Evolutionary conservation across 2,797 vertebrate genomes (phyloP).

Genomic region (Hyperoplus lanceolatus): DNA sequence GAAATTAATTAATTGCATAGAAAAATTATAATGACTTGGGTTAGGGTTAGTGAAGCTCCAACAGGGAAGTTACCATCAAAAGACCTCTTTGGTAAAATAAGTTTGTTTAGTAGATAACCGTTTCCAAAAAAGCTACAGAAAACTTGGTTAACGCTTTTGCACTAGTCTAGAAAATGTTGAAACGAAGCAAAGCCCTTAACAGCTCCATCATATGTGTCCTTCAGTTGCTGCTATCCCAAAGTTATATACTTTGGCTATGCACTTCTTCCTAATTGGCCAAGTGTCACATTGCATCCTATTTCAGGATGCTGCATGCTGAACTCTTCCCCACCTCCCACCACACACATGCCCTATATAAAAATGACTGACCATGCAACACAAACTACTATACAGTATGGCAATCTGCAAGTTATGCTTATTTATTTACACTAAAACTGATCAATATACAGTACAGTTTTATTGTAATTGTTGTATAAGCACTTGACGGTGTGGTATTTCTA

Average conservation of each 20-base stretch:
- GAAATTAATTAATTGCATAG: too few species aligned
- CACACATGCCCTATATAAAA: background rate
- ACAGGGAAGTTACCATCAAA: too few species aligned
- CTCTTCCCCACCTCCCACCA: background rate
- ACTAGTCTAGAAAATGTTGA: background rate
- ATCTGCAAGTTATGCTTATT: conserved; percentile 70
- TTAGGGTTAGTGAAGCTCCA: too few species aligned
- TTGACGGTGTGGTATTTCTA: conserved; percentile 77
- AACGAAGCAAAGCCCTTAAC: background rate
- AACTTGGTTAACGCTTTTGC: background rate
- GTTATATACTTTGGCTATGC: background rate
- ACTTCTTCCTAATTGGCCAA: background rate
- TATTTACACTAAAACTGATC: conserved; percentile 80
- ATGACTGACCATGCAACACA: conserved; percentile 40
- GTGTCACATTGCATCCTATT: background rate
- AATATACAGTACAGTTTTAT: conserved; percentile 74
- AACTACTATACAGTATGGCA: conserved; percentile 40
- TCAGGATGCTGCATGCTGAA: background rate
- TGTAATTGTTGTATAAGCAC: conserved; percentile 75
- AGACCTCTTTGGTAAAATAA: too few species aligned
- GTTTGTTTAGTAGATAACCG: too few species aligned
- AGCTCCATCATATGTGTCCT: background rate
- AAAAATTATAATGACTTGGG: too few species aligned
- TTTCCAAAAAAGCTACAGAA: background rate
- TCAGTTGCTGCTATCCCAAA: background rate